Percentiles rank a stretch among this genome's conserved stretches.
These are phyloP conservation scores for Rattus norvegicus DNA, from an alignment of 2,113 vertebrate species.

Conservation along the genomic window DNA sequence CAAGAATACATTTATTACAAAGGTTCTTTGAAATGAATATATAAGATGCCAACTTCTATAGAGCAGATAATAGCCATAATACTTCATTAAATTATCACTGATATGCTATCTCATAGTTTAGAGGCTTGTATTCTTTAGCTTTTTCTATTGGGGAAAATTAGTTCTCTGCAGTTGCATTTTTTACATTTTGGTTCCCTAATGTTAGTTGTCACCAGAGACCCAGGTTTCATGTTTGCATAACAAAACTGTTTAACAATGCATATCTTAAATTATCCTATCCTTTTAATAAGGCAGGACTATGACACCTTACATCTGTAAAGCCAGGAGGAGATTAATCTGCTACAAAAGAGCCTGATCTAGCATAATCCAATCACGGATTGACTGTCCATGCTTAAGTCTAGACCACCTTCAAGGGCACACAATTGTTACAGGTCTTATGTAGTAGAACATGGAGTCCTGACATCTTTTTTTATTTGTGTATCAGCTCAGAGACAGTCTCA, in stretches of 20 bases:
- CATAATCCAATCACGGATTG: neutral
- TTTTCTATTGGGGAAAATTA: neutral
- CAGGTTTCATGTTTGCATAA: neutral
- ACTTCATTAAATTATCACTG: neutral
- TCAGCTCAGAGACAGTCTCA: neutral
- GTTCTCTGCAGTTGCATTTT: neutral
- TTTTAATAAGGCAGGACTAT: fast-evolving
- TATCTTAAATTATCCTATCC: neutral
- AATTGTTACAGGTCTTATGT: too few relatives aligned
- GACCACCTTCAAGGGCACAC: neutral
- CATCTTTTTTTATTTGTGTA: neutral
- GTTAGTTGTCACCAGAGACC: neutral
- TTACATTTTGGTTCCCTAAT: neutral
- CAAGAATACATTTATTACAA: neutral
- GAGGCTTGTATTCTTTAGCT: fast-evolving
- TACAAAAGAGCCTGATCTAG: neutral
- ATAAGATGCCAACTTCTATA: neutral
- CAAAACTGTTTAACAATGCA: neutral
- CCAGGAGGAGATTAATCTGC: neutral
- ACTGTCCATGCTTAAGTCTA: neutral
- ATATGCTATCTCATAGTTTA: neutral
- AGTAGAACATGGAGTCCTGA: neutral
- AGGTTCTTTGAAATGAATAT: neutral
- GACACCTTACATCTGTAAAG: neutral
- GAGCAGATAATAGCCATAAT: neutral